Evolutionary conservation across 2,888 invertebrate species (phyloP), one percentile per base, ranked within the genome.

Genomic region (Metacarcinus magister): DNA sequence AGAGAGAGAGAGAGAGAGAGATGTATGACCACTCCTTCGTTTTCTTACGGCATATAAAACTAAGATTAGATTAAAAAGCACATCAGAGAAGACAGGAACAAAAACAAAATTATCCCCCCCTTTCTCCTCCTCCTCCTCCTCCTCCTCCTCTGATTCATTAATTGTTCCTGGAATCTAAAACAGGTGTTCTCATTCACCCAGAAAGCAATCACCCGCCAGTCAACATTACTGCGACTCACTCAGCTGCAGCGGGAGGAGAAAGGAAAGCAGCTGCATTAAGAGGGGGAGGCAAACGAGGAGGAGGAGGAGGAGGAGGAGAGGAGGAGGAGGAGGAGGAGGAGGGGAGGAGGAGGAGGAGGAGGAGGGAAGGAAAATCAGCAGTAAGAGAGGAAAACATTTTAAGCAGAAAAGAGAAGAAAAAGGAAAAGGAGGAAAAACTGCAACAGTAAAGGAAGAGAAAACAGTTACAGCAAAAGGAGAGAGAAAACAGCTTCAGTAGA

Each of bases 1-100:
- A 75, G 75, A 75, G 28, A 75, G 75, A 75, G 28, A 75, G 75
- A 75, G 28, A 75, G 75, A 75, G 28, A 82, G 82, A 82, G 82
- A 82, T 16, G 28, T 28, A 0, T 28, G n/a, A 2, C 28, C 10
- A 0, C 28, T 82, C 13, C 32, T 32, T 4, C 28, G 19, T 82
- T 82, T 1, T 28, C 4, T 32, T 10, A 82, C 7, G 82, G 8
- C 2, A 4, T 1, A 28, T 7, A 82, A 82, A 32, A 32, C 0
- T 8, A 82, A 7, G 28, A 82, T 28, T 4, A 32, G 32, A 82
- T 32, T 82, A 13, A 10, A 82, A n/a, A n/a, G n/a, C n/a, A n/a
- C 67, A 75, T 10, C 16, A n/a, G 13, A 32, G 0, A 82, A 32
- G 32, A 23, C 8, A 82, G 32, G 82, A 32, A 32, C 2, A 82